Percentiles rank a stretch among this genome's conserved stretches.
These are phyloP conservation scores for Nomada lathburiana DNA, from an alignment of 2,888 invertebrate genomes.

Conservation along the genomic window DNA sequence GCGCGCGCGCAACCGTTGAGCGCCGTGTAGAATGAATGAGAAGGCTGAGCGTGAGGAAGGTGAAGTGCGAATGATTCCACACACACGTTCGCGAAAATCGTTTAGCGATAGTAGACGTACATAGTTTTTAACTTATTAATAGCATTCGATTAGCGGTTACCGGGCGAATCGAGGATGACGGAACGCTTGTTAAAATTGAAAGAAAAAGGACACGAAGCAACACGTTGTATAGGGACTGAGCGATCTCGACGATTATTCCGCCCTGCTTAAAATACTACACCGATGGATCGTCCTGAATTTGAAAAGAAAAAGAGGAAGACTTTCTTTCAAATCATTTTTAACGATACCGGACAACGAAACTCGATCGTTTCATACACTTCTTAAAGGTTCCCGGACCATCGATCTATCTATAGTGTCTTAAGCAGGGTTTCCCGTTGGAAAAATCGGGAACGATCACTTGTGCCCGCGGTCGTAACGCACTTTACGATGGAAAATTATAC, in stretches of 20 bases:
- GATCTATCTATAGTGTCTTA: constrained; percentile 27
- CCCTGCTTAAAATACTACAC: constrained; percentile 30
- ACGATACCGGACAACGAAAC: not conserved
- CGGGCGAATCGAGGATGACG: constrained; percentile 27
- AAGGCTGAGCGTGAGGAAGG: constrained; percentile 19
- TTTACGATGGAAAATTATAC: not conserved
- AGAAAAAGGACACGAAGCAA: constrained; percentile 56
- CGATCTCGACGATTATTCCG: constrained; percentile 12
- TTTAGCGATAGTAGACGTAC: constrained; percentile 57
- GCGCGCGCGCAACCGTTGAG: constrained; percentile 27
- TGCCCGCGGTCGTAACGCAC: not conserved
- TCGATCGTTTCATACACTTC: not conserved
- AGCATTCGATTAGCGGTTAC: constrained; percentile 64
- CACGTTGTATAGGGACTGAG: constrained; percentile 17
- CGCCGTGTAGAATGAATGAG: constrained; percentile 17
- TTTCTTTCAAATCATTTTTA: not conserved
- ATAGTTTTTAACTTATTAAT: constrained; percentile 77
- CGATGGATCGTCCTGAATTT: constrained; percentile 19
- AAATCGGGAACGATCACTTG: not conserved
- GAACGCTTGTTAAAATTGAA: not conserved
- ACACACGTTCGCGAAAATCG: constrained; percentile 51
- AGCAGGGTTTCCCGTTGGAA: constrained; percentile 11
- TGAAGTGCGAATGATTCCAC: constrained; percentile 36
- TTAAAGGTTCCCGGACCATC: not conserved
- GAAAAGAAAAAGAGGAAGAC: not conserved